Base-by-base conservation (phyloP, 1,140 invertebrate species). In the Antheraea mylitta region DNA sequence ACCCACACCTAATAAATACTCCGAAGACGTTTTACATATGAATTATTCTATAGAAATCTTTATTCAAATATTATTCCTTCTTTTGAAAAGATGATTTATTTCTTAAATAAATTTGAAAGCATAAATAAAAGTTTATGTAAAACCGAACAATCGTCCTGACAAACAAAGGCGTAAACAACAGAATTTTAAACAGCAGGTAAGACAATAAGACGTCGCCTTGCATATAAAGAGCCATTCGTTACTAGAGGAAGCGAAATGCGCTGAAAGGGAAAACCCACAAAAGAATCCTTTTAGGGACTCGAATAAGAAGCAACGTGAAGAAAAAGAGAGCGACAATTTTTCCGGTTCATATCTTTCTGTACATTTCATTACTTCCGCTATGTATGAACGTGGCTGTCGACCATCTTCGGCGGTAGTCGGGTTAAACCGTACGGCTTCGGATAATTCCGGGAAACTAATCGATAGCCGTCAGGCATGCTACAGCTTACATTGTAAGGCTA, bases 341-440 rank as follows among this genome's bases (percentile, higher is more conserved):
- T 91, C 85, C 86, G 87, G 85, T 87, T 90, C 86, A 88, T 90
- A 89, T 90, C 83, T 83, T 87, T 89, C 80, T 84, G 81, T 89
- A 91, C 87, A 89, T 90, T 91, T 90, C 87, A 89, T 91, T 91
- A 88, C 87, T 90, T 90, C 87, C 89, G 87, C 83, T 86, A 86
- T 87, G 82, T 89, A 85, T 88, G 86, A 79, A 86, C 79, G 77
- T 69, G 72, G 10, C 58, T 66, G 69, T 89, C 87, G 86, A 79
- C 62, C 62, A 18, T 69, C 53, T n/a, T 87, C 89, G 89, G 72
- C 9, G 30, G 59, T 60, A 65, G 66, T 87, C 88, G 83, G 78
- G 68, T 71, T 71, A 78, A 70, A 73, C 80, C 80, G 80, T 69
- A 69, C 13, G 37, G 18, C 70, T 67, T 87, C 86, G 83, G 76